Evolutionary conservation across 2,113 vertebrate genomes (phyloP).

Genomic region (Python bivittatus): DNA sequence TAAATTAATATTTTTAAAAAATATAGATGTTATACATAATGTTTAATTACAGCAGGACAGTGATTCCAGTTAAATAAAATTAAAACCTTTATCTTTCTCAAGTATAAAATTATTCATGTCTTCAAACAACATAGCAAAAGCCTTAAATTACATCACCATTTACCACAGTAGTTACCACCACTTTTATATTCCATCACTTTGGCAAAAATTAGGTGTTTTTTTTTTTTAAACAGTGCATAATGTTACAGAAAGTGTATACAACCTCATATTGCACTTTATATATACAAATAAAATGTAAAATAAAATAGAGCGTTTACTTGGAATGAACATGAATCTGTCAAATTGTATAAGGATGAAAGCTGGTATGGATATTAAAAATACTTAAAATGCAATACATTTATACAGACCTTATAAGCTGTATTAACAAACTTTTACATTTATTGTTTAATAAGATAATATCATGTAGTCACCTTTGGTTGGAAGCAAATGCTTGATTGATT

Average conservation of each 20-base stretch:
- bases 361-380: conserved; percentile 75
- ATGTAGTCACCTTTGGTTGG: conserved; percentile 75
- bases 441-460: conserved; percentile 63
- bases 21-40: conserved; percentile 88
- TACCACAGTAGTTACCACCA: conserved; percentile 82
- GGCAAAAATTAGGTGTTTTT: conserved; percentile 84
- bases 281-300: conserved; percentile 82
- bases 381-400: conserved; percentile 79
- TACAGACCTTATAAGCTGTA: conserved; percentile 71
- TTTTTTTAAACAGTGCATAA: conserved; percentile 90
- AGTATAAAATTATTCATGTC: conserved; percentile 94
- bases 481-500: conserved; percentile 63
- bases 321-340: conserved; percentile 74
- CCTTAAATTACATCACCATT: conserved; percentile 82
- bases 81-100: conserved; percentile 82
- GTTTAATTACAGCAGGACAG: conserved; percentile 95
- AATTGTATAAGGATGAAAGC: conserved; percentile 69
- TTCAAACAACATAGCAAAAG: conserved; percentile 90
- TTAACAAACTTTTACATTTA: conserved; percentile 79
- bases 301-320: conserved; percentile 70
- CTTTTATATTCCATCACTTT: conserved; percentile 84
- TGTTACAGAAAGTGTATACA: conserved; percentile 88
- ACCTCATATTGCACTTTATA: conserved; percentile 95
- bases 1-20: conserved; percentile 80
- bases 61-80: conserved; percentile 96